Percentiles rank a stretch among this genome's conserved stretches.
Conservation (phyloP, 2,797 vertebrate genomes). For the Gallinago nigripennis region DNA sequence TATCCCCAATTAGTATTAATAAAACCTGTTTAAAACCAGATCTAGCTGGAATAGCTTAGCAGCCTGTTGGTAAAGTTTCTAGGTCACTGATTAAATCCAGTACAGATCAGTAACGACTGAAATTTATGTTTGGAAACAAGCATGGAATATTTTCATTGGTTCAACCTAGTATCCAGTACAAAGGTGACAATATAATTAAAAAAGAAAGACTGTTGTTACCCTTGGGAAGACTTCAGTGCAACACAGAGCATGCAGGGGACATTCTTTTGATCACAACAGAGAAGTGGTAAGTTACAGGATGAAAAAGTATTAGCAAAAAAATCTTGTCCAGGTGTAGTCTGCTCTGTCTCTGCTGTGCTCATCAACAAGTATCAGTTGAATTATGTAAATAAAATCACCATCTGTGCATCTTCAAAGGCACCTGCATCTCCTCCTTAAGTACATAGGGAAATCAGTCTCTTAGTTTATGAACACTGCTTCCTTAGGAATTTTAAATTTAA, state of each 20-base stretch:
- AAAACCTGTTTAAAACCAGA: conserved; percentile 36
- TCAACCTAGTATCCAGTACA: not conserved
- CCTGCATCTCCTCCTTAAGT: not conserved
- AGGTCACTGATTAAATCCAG: conserved; percentile 46
- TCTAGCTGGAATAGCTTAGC: not conserved
- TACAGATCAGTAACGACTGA: not conserved
- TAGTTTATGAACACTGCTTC: not conserved
- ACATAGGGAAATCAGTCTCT: not conserved
- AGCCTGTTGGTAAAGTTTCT: conserved; percentile 21
- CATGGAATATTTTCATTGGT: not conserved
- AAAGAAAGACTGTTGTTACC: not conserved
- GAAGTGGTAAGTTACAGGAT: not conserved
- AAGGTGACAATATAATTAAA: conserved; percentile 5
- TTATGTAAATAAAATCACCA: not conserved
- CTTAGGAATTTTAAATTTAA: not conserved
- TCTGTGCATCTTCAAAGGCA: not conserved
- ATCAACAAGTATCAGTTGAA: accelerated
- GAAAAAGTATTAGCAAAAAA: not conserved
- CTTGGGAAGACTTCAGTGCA: not conserved
- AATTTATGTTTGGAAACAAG: conserved; percentile 20
- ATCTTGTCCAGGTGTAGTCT: not conserved
- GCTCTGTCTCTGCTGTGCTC: not conserved
- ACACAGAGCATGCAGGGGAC: not conserved
- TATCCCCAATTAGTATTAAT: conserved; percentile 20
- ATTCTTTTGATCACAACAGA: not conserved